phyloP scores from a whole-genome alignment of 2,113 vertebrate species.

The Mesocricetus auratus region DNA sequence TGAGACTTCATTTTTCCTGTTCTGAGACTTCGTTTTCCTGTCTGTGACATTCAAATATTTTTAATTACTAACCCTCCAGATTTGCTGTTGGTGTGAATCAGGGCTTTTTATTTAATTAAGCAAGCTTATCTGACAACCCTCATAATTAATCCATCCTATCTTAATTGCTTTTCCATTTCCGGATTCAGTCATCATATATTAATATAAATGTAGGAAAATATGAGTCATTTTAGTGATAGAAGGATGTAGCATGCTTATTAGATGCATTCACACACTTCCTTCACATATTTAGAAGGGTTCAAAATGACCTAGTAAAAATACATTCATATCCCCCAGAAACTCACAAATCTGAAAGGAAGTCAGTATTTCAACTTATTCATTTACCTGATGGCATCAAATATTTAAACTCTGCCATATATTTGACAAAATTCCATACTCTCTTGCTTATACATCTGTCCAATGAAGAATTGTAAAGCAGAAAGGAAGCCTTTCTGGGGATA shows the following conservation, averaged over 20 bases:
- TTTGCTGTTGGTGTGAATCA: conserved; percentile 81
- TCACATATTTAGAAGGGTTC: conserved; percentile 59
- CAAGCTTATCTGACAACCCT: conserved; percentile 82
- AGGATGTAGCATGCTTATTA: conserved; percentile 42
- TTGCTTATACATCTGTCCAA: not conserved
- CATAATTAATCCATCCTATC: conserved; percentile 82
- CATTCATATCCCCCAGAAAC: conserved; percentile 36
- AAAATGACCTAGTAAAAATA: conserved; percentile 14
- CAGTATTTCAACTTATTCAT: conserved; percentile 26
- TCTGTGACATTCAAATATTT: conserved; percentile 76
- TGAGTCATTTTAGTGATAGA: conserved; percentile 73
- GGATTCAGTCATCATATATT: conserved; percentile 71
- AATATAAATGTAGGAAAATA: conserved; percentile 75
- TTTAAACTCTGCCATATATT: not conserved
- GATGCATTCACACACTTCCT: not conserved
- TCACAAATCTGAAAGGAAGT: conserved; percentile 33
- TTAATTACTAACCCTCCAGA: conserved; percentile 75
- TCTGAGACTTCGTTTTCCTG: conserved; percentile 77
- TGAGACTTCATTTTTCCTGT: conserved; percentile 78
- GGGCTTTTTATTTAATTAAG: conserved; percentile 85
- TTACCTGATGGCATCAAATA: conserved; percentile 7
- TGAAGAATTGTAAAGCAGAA: not conserved
- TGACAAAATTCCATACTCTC: not conserved
- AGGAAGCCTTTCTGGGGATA: not conserved
- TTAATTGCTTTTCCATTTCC: conserved; percentile 83